Evolutionary conservation across 1,140 invertebrate species (phyloP), one percentile per base, ranked within the genome.

Genomic region (Nylanderia fulva): DNA sequence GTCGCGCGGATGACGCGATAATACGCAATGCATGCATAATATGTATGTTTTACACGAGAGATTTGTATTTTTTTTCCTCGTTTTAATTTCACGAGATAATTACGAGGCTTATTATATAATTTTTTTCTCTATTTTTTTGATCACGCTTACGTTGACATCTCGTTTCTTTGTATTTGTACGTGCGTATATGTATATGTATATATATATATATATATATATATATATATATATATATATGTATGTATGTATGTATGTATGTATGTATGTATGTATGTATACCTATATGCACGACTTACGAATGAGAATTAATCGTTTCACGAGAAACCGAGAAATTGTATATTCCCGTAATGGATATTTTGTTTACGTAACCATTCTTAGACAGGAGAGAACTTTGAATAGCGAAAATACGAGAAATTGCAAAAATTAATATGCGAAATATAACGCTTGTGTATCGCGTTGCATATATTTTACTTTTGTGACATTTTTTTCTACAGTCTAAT

Each of bases 21-120:
- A 33, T 45, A 21, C 18, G 18, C 29, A 18, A 39, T 68, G 76
- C 76, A 79, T 39, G 77, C 52, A 24, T 61, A 69, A 68, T n/a
- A n/a, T n/a, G n/a, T n/a, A n/a, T 27, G 27, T 13, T n/a, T 82
- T 24, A 39, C 24, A 45, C 39, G 6, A 36, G 15, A 24, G 2
- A 42, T 33, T n/a, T 1, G 7, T 63, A 27, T 0, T 64, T 63
- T 52, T 39, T 84, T 4, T 33, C 29, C 29, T 33, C n/a, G n/a
- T 64, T 39, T 66, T 77, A 21, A 4, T 74, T 61, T 48, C 61
- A 3, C 8, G 2, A 48, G 15, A 36, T 33, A 63, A 84, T 29
- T 15, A 2, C 54, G 24, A n/a, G n/a, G 21, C 42, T 61, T 63
- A 33, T 74, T 75, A 18, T 18, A 24, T 6, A 18, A 29, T 63